Base-by-base conservation (phyloP, 2,113 vertebrate genomes). In the Poecilia latipinna region DNA sequence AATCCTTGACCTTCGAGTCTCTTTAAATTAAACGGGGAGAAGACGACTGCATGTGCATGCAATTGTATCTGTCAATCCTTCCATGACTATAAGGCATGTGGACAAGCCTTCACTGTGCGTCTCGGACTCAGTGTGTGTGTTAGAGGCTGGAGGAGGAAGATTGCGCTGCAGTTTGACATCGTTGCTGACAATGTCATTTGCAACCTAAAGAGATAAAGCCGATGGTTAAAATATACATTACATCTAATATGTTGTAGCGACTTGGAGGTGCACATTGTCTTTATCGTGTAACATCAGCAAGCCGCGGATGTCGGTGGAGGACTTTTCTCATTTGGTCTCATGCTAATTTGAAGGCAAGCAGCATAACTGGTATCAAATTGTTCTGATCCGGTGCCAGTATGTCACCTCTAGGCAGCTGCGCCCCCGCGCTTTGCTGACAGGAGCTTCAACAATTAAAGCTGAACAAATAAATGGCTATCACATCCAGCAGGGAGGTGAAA, bases 51-150 rank as follows among this genome's bases (percentile, higher is more conserved):
- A 94, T 93, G 90, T 94, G 94, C 78, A 88, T 92, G 91, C 93
- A 95, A 94, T 94, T 95, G 81, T 84, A 80, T 83, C 93, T 92
- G 93, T 90, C 93, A 94, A 82, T 94, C 92, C 90, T 54, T 13
- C 73, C 44, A 15, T 83, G 89, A 90, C 54, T 83, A 31, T 91
- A 86, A 90, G 88, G 88, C 92, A 93, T 93, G 89, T 93, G 90
- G 88, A 94, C 88, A 83, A 74, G 87, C 77, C 82, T 78, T 73
- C 65, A 57, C 22, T 35, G 11, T 70, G 4, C 74, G 17, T 73
- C 37, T 75, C 6, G 44, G 72, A 76, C 57, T 65, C 60, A 13
- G 35, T 63, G 80, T 26, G 68, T 29, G 77, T 33, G 73, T 10
- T 44, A n/a, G 71, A 17, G 57, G 12, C 51, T 29, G 28, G 39